phyloP scores from a whole-genome alignment of 2,888 invertebrate genomes.

The Alviniconcha strummeri region DNA sequence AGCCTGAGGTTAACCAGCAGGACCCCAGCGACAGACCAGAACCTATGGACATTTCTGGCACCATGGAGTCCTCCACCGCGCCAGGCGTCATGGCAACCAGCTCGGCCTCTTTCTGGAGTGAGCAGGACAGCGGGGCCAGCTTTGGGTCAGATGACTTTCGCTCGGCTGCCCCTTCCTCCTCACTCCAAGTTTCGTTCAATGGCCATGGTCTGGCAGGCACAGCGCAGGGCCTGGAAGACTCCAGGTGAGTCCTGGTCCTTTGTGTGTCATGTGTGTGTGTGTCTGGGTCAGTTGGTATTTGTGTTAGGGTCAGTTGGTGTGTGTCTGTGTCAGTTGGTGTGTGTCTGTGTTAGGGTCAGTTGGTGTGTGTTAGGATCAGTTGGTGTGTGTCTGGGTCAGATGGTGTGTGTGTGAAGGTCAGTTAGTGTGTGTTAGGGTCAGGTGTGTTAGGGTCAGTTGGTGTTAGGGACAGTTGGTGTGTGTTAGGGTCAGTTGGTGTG shows the following conservation, averaged over 20 bases:
- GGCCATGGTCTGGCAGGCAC: constrained; percentile 33
- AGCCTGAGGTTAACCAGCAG: background rate
- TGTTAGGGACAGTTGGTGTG: no score
- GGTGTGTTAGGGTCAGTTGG: no score
- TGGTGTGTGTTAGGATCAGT: no score
- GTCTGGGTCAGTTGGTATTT: background rate
- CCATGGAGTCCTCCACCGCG: constrained; percentile 12
- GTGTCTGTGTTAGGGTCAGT: no score
- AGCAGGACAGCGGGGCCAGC: constrained; percentile 38
- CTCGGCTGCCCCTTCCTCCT: constrained; percentile 26
- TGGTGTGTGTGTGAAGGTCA: no score
- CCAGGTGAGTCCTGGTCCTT: constrained; percentile 34
- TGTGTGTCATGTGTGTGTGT: background rate
- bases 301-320: no score
- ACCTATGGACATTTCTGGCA: constrained; percentile 23
- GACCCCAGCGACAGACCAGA: constrained; percentile 1
- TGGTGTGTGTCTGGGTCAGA: no score
- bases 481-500: background rate
- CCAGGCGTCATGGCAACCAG: constrained; percentile 16
- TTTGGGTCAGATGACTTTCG: constrained; percentile 20
- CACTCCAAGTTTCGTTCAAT: constrained; percentile 35
- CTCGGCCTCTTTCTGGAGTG: constrained; percentile 36
- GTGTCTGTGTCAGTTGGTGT: no score
- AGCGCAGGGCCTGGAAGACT: constrained; percentile 36
- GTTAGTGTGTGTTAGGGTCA: no score